A percentile compares a stretch with the other conserved stretches of the same genome.
Evolutionary conservation across 1,140 invertebrate species (phyloP).

Genomic region (Sinella curviseta): DNA sequence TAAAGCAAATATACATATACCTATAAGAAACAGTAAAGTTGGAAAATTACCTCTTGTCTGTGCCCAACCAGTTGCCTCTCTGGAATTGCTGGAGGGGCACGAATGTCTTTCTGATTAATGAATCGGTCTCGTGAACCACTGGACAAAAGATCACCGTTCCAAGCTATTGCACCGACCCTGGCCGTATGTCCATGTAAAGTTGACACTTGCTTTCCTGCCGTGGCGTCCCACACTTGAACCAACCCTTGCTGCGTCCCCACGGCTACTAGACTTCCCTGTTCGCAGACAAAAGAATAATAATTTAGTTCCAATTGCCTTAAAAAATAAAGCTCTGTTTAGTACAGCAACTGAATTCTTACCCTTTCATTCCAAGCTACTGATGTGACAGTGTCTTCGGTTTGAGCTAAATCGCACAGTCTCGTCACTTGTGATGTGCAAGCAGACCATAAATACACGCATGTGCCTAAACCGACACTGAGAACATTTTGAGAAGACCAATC

Average conservation of each 20-base stretch:
- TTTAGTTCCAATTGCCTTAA: constrained; percentile 32
- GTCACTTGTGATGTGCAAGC: constrained; percentile 98
- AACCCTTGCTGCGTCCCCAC: constrained; percentile 96
- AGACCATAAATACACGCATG: constrained; percentile 98
- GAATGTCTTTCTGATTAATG: constrained; percentile 92
- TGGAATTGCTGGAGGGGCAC: constrained; percentile 75
- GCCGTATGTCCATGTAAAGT: constrained; percentile 91
- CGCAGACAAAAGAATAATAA: constrained; percentile 23
- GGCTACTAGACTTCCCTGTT: constrained; percentile 85
- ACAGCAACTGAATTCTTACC: constrained; percentile 52
- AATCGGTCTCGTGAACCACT: constrained; percentile 92
- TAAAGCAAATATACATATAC: too few relatives aligned
- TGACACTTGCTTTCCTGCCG: constrained; percentile 83
- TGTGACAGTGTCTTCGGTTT: constrained; percentile 91
- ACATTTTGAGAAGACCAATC: constrained; percentile 99
- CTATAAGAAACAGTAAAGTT: neutral
- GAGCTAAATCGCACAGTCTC: constrained; percentile 89
- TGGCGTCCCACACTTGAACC: constrained; percentile 96
- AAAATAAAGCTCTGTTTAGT: neutral
- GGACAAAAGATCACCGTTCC: constrained; percentile 96
- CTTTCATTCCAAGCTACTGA: constrained; percentile 99
- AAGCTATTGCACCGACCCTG: constrained; percentile 89
- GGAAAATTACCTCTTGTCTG: constrained; percentile 79
- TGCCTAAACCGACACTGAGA: constrained; percentile 95
- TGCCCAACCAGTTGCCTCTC: constrained; percentile 85